Conservation (phyloP, 2,888 invertebrate genomes). For the Dasypolia templi region DNA sequence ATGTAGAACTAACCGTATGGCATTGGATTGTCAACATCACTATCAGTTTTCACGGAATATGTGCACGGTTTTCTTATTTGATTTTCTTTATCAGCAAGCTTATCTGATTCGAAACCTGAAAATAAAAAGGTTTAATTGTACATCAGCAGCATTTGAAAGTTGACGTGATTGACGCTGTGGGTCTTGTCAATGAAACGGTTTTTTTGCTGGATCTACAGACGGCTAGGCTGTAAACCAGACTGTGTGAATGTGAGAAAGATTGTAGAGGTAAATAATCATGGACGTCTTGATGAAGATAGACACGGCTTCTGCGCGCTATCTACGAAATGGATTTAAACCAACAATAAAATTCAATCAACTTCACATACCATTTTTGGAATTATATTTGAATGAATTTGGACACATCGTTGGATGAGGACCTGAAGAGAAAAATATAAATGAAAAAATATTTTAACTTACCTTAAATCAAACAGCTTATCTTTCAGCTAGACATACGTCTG, state of each 20-base stretch:
- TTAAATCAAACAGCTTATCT: not conserved
- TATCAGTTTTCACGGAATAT: slow-evolving; percentile 5
- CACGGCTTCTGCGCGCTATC: too few relatives aligned
- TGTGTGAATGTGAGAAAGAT: not conserved
- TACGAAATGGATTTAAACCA: not conserved
- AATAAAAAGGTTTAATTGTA: not conserved
- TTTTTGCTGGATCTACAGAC: not conserved
- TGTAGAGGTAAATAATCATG: not conserved
- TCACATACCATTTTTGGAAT: slow-evolving; percentile 29
- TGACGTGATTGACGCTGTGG: not conserved
- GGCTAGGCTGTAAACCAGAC: not conserved
- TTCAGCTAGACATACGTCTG: slow-evolving; percentile 1
- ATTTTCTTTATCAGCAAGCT: not conserved
- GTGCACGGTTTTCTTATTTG: slow-evolving; percentile 1
- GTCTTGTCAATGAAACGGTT: not conserved
- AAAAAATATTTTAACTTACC: slow-evolving; percentile 37
- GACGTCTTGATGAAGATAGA: not conserved
- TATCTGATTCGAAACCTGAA: slow-evolving; percentile 43
- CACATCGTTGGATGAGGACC: slow-evolving; percentile 24
- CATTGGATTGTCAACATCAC: not conserved
- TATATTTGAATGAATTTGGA: slow-evolving; percentile 19
- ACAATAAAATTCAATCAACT: not conserved
- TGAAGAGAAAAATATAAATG: slow-evolving; percentile 37
- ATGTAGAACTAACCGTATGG: slow-evolving; percentile 55
- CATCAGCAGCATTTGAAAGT: not conserved